Evolutionary conservation across 1,140 invertebrate species (phyloP), one percentile per base, ranked within the genome.

Genomic region (Leptopilina boulardi): DNA sequence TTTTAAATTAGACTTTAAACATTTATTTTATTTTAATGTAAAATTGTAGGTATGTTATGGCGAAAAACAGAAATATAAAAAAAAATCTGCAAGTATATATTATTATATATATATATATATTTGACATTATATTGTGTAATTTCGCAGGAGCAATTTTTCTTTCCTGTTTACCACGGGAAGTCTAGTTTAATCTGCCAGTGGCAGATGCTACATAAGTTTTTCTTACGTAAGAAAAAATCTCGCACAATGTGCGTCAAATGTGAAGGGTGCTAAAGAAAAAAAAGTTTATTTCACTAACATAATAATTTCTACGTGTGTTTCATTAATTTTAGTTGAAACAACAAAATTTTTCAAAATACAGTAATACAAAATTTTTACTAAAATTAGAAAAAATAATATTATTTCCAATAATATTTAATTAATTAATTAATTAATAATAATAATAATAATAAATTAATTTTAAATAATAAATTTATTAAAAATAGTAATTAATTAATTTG

Each of bases 101-200:
- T 1, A 13, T 42, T 15, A 15, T 15, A 47, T 47, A 18, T 18
- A 18, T 18, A 18, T 18, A n/a, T 51, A 44, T 44, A 44, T 15
- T 18, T 51, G 47, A 18, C 47, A 51, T n/a, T 51, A 51, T 51
- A 51, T 51, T 51, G 47, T 51, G 47, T 51, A 51, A 51, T 51
- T 51, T 51, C n/a, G n/a, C n/a, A 51, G n/a, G n/a, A 51, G 47
- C 47, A 51, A 51, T 51, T 51, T 51, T 51, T 51, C 47, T 51
- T 51, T 51, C 0, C 47, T 18, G 44, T 47, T 51, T 18, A 51
- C n/a, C n/a, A n/a, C 47, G n/a, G 47, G 18, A 51, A 51, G 47
- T 6, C n/a, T 18, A 51, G 47, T 51, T 51, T 51, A 18, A 51
- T 51, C 47, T 51, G 47, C 13, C 47, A 51, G 47, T 51, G 47